A percentile compares a stretch with the other conserved stretches of the same genome.
phyloP scores from a whole-genome alignment of 2,888 invertebrate genomes.

The Chloroclystis v-ata region DNA sequence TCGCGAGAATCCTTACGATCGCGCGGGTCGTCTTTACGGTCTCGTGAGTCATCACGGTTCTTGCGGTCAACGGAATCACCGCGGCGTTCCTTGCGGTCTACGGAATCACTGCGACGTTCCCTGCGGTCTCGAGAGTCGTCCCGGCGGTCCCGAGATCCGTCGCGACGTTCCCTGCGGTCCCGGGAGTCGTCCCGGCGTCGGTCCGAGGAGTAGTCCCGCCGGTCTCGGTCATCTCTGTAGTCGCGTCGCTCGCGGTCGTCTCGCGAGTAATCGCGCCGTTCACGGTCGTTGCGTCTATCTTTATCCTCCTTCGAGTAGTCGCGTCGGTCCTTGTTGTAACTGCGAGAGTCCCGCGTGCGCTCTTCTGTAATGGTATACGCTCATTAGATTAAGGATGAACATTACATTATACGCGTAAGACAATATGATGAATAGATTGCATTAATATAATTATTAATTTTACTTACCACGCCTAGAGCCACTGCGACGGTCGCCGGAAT shows the following conservation, averaged over 20 bases:
- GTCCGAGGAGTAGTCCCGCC: conserved; percentile 37
- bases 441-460: neutral
- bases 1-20: neutral
- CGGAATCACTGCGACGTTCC: conserved; percentile 30
- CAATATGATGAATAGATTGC: neutral
- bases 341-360: conserved; percentile 60
- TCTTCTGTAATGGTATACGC: conserved; percentile 41
- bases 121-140: conserved; percentile 28
- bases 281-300: conserved; percentile 42
- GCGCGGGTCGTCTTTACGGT: conserved; percentile 32
- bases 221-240: conserved; percentile 34
- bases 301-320: conserved; percentile 58
- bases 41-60: conserved; percentile 30
- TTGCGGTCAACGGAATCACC: conserved; percentile 30
- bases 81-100: conserved; percentile 19
- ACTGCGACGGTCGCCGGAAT: conserved; percentile 65
- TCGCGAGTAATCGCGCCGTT: conserved; percentile 38
- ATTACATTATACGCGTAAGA: neutral
- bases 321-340: conserved; percentile 59
- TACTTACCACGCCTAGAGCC: conserved; percentile 62
- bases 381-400: neutral
- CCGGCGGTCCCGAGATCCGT: conserved; percentile 24
- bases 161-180: conserved; percentile 25
- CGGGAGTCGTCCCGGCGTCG: conserved; percentile 40
- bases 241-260: conserved; percentile 37